phyloP scores from a whole-genome alignment of 2,113 vertebrate genomes.

The Solea solea region DNA sequence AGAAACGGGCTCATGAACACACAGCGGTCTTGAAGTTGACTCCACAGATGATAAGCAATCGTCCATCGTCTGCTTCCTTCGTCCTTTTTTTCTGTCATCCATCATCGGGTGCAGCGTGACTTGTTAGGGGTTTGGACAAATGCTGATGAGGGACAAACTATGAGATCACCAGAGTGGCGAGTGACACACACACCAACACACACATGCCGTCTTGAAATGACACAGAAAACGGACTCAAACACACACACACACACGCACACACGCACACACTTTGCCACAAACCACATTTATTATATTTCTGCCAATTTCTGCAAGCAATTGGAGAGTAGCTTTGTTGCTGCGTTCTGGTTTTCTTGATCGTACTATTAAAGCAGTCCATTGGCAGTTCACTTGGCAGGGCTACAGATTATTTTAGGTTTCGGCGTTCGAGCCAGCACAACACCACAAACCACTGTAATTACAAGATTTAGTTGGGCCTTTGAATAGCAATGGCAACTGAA shows the following conservation, averaged over 20 bases:
- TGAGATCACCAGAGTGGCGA: conserved; percentile 42
- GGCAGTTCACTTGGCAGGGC: conserved; percentile 56
- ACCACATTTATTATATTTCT: conserved; percentile 61
- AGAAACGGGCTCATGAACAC: conserved; percentile 34
- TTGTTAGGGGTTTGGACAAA: conserved; percentile 42
- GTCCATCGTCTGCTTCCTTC: conserved; percentile 12
- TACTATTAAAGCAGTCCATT: conserved; percentile 67
- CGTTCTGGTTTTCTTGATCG: conserved; percentile 73
- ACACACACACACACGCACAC: conserved; percentile 13
- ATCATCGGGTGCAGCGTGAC: conserved; percentile 1
- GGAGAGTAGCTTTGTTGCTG: conserved; percentile 59
- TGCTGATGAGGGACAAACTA: conserved; percentile 49
- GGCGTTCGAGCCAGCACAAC: conserved; percentile 61
- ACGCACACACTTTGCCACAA: conserved; percentile 17
- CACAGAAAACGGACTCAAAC: conserved; percentile 32
- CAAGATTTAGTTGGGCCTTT: conserved; percentile 70
- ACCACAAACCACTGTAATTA: conserved; percentile 81
- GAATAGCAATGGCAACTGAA: conserved; percentile 57
- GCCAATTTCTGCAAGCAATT: conserved; percentile 73
- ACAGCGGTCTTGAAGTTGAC: conserved; percentile 38
- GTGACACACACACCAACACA: conserved; percentile 6
- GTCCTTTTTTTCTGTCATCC: neutral
- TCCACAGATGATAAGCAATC: conserved; percentile 45
- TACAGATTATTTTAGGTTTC: conserved; percentile 73
- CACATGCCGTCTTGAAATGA: conserved; percentile 1